These are phyloP conservation scores for Pteromalus puparum DNA, from an alignment of 1,140 invertebrate genomes.

Conservation along the genomic window DNA sequence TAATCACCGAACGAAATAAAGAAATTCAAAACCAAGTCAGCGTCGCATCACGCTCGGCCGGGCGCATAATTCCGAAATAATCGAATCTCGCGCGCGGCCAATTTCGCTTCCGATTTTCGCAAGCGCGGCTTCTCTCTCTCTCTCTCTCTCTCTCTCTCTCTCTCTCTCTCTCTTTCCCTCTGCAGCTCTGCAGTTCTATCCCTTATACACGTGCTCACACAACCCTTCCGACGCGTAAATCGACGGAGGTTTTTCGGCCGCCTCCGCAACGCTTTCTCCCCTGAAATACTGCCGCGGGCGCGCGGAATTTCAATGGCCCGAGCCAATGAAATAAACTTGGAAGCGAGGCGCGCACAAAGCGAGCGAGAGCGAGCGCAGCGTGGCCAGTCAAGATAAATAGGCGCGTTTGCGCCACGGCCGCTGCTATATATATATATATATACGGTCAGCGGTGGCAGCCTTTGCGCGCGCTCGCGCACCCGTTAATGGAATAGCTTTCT, in stretches of 20 bases:
- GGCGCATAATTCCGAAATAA: constrained; percentile 17
- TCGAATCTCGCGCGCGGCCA: constrained; percentile 10
- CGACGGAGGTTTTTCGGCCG: constrained; percentile 23
- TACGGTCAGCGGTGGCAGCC: neutral
- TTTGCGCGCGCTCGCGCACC: neutral
- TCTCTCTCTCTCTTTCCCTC: too few relatives aligned
- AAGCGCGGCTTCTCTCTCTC: neutral
- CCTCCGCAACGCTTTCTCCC: neutral
- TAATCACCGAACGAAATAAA: neutral
- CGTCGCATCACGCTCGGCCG: neutral
- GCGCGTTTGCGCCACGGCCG: neutral
- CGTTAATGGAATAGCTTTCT: constrained; percentile 24
- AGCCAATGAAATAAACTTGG: constrained; percentile 26
- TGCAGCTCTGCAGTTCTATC: too few relatives aligned
- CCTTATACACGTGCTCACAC: neutral
- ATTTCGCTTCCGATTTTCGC: neutral
- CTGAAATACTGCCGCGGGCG: constrained; percentile 24
- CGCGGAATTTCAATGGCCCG: constrained; percentile 31
- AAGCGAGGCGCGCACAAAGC: neutral
- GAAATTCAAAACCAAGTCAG: neutral
- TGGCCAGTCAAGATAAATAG: constrained; percentile 29
- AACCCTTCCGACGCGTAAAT: constrained; percentile 1
- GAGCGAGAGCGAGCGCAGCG: neutral
- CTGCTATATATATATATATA: too few relatives aligned
- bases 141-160: too few relatives aligned